phyloP scores from a whole-genome alignment of 2,888 invertebrate species.

The Poecilobothrus nobilitatus region DNA sequence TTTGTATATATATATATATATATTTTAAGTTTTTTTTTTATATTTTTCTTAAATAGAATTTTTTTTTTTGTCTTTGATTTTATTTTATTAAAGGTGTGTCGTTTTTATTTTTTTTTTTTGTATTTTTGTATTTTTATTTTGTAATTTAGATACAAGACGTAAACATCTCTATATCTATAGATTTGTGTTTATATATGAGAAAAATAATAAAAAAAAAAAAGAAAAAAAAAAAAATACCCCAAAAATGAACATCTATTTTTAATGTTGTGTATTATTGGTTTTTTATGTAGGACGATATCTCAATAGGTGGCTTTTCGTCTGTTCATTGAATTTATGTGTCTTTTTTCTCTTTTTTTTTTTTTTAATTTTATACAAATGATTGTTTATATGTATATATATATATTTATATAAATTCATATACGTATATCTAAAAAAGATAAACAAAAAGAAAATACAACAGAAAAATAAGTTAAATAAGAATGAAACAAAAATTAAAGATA shows the following conservation, averaged over 20 bases:
- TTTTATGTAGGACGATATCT: constrained; percentile 6
- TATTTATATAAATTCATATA: neutral
- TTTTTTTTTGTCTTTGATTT: neutral
- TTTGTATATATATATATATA: neutral
- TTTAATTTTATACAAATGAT: too few species aligned
- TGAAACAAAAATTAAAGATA: neutral
- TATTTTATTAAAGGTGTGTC: constrained; percentile 2
- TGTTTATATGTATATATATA: neutral
- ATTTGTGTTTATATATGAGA: neutral
- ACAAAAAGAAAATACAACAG: neutral
- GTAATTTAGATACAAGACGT: constrained; percentile 4
- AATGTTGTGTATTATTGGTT: constrained; percentile 6
- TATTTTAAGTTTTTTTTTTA: neutral
- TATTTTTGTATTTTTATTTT: neutral
- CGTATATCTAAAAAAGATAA: neutral
- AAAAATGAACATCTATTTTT: constrained; percentile 6
- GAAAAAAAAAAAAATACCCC: neutral
- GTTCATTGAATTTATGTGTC: constrained; percentile 2
- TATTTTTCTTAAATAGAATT: neutral
- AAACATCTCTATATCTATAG: neutral
- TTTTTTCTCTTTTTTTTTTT: too few species aligned
- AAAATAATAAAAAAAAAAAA: neutral
- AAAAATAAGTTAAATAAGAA: neutral
- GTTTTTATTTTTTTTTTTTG: neutral
- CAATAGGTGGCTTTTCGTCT: constrained; percentile 6